Percentiles rank a stretch among this genome's conserved stretches.
Conservation (phyloP, 2,888 invertebrate genomes). For the Lapara coniferarum region DNA sequence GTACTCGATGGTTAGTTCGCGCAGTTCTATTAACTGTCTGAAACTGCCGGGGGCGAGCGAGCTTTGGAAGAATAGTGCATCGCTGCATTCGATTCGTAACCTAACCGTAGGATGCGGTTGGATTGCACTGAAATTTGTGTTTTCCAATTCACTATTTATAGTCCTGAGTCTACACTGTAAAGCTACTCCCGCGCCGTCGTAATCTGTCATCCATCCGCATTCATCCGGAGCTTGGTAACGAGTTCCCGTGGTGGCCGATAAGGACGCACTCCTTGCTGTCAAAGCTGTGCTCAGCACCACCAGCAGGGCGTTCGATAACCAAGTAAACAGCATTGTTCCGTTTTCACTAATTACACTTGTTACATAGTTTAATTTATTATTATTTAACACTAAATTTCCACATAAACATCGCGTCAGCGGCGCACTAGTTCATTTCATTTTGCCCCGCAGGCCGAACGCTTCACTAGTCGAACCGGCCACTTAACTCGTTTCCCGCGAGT, state of each 20-base stretch:
- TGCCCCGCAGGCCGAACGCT: slow-evolving; percentile 59
- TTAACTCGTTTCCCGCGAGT: slow-evolving; percentile 82
- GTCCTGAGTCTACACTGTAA: slow-evolving; percentile 89
- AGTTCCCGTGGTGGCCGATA: slow-evolving; percentile 79
- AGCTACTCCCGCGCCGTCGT: slow-evolving; percentile 86
- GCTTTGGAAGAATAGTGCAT: slow-evolving; percentile 91
- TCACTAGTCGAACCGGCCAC: slow-evolving; percentile 78
- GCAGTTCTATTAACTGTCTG: slow-evolving; percentile 88
- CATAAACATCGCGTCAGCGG: slow-evolving; percentile 60
- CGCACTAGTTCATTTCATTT: slow-evolving; percentile 69
- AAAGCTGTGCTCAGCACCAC: slow-evolving; percentile 74
- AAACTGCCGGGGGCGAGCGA: slow-evolving; percentile 90
- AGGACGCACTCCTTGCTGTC: slow-evolving; percentile 73
- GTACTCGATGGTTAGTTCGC: slow-evolving; percentile 90
- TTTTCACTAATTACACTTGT: slow-evolving; percentile 69
- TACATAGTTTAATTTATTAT: slow-evolving; percentile 75
- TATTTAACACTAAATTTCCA: slow-evolving; percentile 68
- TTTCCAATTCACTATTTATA: slow-evolving; percentile 91
- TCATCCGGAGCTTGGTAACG: slow-evolving; percentile 92
- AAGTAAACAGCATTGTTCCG: slow-evolving; percentile 73
- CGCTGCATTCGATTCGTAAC: slow-evolving; percentile 90
- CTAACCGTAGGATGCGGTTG: slow-evolving; percentile 91
- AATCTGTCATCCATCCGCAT: slow-evolving; percentile 90
- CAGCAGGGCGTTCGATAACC: slow-evolving; percentile 69
- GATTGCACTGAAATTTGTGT: slow-evolving; percentile 92